Conservation (phyloP, 2,888 invertebrate genomes). For the Phyllotreta striolata region DNA sequence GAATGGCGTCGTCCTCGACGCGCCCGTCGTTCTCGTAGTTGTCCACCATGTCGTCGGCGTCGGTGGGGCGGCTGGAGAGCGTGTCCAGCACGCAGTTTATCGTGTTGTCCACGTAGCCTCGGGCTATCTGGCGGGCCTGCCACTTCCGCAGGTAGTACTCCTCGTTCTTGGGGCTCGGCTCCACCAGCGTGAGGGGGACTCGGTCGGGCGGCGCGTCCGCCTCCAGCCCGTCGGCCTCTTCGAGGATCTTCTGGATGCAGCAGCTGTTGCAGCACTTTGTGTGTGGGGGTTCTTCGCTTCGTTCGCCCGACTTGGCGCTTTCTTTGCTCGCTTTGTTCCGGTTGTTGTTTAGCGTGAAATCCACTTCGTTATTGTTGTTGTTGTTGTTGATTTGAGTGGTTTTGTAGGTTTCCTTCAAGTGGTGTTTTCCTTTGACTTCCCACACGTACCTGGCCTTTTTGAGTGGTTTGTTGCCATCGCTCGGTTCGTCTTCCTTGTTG, state of each 20-base stretch:
- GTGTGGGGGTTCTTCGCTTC: slow-evolving; percentile 2
- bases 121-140: slow-evolving; percentile 73
- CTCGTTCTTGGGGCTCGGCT: slow-evolving; percentile 51
- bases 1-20: slow-evolving; percentile 75
- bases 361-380: slow-evolving; percentile 24
- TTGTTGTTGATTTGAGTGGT: slow-evolving; percentile 31
- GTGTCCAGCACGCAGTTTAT: slow-evolving; percentile 74
- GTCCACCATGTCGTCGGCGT: slow-evolving; percentile 66
- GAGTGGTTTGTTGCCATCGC: slow-evolving; percentile 67
- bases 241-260: slow-evolving; percentile 40
- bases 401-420: slow-evolving; percentile 63
- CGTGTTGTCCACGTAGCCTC: slow-evolving; percentile 74
- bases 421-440: slow-evolving; percentile 73
- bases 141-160: slow-evolving; percentile 64
- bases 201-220: slow-evolving; percentile 44
- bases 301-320: slow-evolving; percentile 12
- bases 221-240: slow-evolving; percentile 38
- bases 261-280: slow-evolving; percentile 23
- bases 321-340: slow-evolving; percentile 30
- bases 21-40: slow-evolving; percentile 66
- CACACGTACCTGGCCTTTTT: slow-evolving; percentile 73
- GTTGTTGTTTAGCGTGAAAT: slow-evolving; percentile 17
- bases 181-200: slow-evolving; percentile 55
- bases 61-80: slow-evolving; percentile 63
- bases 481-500: slow-evolving; percentile 64